phyloP scores from a whole-genome alignment of 2,888 invertebrate species.

The Napeogenes sylphis region DNA sequence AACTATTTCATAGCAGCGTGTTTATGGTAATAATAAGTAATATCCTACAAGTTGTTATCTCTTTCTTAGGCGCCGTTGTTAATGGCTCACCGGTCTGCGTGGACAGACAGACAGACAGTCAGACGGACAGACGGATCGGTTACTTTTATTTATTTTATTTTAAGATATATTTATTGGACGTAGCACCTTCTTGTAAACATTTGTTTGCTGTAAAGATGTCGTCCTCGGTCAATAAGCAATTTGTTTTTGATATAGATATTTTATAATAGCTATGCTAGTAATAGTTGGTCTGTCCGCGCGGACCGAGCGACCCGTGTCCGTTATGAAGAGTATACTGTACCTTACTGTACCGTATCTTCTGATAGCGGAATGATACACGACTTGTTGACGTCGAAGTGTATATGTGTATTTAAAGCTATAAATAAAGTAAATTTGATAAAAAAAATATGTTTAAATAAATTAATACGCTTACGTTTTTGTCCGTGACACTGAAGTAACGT shows the following conservation, averaged over 20 bases:
- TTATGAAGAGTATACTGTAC: conserved; percentile 62
- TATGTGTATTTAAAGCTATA: conserved; percentile 66
- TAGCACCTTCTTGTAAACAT: no score
- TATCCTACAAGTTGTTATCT: conserved; percentile 74
- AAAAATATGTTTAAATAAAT: conserved; percentile 39
- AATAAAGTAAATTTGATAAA: conserved; percentile 51
- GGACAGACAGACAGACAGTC: conserved; percentile 32
- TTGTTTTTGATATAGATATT: conserved; percentile 8
- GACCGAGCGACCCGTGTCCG: conserved; percentile 55
- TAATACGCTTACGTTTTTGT: conserved; percentile 37
- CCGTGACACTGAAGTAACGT: conserved; percentile 23
- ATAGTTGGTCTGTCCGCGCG: conserved; percentile 42
- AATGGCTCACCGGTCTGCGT: conserved; percentile 56
- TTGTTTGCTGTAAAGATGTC: background rate
- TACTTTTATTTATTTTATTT: conserved; percentile 11
- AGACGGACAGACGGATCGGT: no score
- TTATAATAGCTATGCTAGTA: background rate
- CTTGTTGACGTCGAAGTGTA: conserved; percentile 64
- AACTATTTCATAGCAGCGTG: conserved; percentile 59
- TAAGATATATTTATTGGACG: no score
- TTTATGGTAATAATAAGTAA: conserved; percentile 54
- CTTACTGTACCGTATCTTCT: conserved; percentile 46
- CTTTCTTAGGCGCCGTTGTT: conserved; percentile 77
- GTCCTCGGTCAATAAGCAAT: background rate
- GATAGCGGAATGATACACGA: conserved; percentile 53